Evolutionary conservation across 2,113 vertebrate species (phyloP), one percentile per base, ranked within the genome.

Genomic region (Cryptotis parvus): DNA sequence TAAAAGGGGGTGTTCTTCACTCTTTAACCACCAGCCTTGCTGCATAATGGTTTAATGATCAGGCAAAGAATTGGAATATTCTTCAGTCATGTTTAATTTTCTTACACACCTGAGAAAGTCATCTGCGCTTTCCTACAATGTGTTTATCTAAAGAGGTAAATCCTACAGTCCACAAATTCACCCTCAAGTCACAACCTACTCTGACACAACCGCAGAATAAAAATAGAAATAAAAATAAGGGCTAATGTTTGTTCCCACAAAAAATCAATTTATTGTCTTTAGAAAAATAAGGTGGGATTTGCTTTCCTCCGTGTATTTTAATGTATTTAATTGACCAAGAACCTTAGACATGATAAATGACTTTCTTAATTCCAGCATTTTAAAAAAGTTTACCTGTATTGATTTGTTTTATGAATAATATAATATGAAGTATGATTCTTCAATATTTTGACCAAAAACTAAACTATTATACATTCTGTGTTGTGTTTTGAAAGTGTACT

Each of bases 361-460:
- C 35, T 72, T 85, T 79, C 72, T 75, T 79, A 75, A 80, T 86
- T 61, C n/a, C 18, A 77, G 41, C 4, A 69, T 93, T 39, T 87
- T 9, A n/a, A 88, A 90, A n/a, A 92, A 66, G 27, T 52, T 78
- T 85, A 68, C 18, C 9, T 82, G 27, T 90, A 84, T 93, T 82
- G 82, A 82, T 78, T 93, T 20, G 88, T 20, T 92, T 6, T 90
- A 1, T 85, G 27, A 90, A 89, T 89, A 87, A 87, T 43, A 93
- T 49, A 91, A 85, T 88, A 92, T 93, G 16, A 15, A 92, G 69
- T 90, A 82, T 82, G 10, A 75, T 91, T 87, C 22, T 27, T 74
- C 39, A 90, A 24, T 78, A 69, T 85, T 74, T 82, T 61, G 49
- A 24, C 16, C 41, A 87, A 93, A 55, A 93, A 88, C 81, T 92